Percentiles rank a stretch among this genome's conserved stretches.
phyloP scores from a whole-genome alignment of 1,140 invertebrate genomes.

The Ceratosolen fusciceps region DNA sequence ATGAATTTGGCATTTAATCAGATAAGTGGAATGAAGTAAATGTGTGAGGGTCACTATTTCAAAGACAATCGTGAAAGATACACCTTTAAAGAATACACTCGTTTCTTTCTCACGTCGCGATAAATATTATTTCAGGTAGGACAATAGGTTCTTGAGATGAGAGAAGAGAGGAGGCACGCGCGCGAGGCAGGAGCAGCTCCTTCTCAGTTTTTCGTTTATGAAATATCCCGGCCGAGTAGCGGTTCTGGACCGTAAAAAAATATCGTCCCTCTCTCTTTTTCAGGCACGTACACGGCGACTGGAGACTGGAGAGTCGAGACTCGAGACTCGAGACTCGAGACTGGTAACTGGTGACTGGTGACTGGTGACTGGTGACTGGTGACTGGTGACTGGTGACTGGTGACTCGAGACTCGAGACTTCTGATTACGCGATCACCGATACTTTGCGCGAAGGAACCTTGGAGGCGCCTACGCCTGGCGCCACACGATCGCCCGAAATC shows the following conservation, averaged over 20 bases:
- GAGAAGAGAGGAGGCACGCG: background rate
- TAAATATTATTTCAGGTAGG: conserved; percentile 36
- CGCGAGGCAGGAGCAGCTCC: too few species aligned
- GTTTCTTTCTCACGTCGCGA: conserved; percentile 2
- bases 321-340: too few species aligned
- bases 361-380: too few species aligned
- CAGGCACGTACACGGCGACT: conserved; percentile 17
- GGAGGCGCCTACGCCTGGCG: conserved; percentile 59
- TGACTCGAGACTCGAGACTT: too few species aligned
- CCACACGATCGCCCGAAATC: conserved; percentile 48
- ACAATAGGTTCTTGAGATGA: conserved; percentile 34
- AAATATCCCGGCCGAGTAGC: conserved; percentile 58
- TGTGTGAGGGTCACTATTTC: background rate
- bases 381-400: too few species aligned
- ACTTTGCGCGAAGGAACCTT: conserved; percentile 48
- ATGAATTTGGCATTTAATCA: background rate
- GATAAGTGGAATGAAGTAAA: conserved; percentile 4
- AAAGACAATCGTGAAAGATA: conserved; percentile 34
- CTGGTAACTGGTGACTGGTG: too few species aligned
- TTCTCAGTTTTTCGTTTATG: conserved; percentile 35
- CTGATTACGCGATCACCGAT: conserved; percentile 37
- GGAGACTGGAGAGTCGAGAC: too few species aligned
- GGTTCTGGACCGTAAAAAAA: conserved; percentile 58
- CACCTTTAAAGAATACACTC: background rate
- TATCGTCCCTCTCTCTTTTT: conserved; percentile 49